Evolutionary conservation across 2,113 vertebrate genomes (phyloP), one percentile per base, ranked within the genome.

Genomic region (Chaenocephalus aceratus): DNA sequence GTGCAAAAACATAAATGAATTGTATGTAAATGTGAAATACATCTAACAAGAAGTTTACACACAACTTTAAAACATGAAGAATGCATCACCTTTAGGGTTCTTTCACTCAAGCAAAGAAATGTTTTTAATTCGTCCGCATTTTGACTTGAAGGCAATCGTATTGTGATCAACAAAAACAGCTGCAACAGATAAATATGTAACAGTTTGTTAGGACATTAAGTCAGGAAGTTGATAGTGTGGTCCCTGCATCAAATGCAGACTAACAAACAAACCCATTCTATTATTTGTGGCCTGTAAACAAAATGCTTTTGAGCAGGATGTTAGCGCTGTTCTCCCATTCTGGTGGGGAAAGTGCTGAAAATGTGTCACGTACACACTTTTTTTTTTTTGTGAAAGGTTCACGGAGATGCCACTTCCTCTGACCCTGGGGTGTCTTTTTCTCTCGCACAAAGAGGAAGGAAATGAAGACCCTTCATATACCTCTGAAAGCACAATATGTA

Each of bases 231-330:
- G 51, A 69, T 45, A 36, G 36, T 68, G 30, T 7, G 18, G 54
- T 66, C 10, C 21, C 21, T 48, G 59, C 63, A 66, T 85, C 58
- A 81, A 71, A 49, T 49, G 60, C 21, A 21, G 10, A 34, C 4
- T 21, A 30, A 81, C 51, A 59, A 64, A 87, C 0, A 41, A 62
- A 41, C 46, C 23, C 18, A 18, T 78, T 36, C 8, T 72, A 64
- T 60, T 60, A 65, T 72, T 72, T n/a, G 26, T 34, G 4, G 16
- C 5, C 12, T 56, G n/a, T 80, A 82, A 78, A 87, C 77, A 71
- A 52, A 61, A 12, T 41, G 65, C 60, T 74, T 72, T 6, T 41
- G 58, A n/a, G 21, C 75, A 82, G 86, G 84, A 90, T 89, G 89
- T 88, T 71, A 49, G 46, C 65, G 57, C 62, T 30, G 23, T 16